A percentile compares a stretch with the other conserved stretches of the same genome.
Conservation (phyloP, 2,113 vertebrate species). For the Lagenorhynchus albirostris region DNA sequence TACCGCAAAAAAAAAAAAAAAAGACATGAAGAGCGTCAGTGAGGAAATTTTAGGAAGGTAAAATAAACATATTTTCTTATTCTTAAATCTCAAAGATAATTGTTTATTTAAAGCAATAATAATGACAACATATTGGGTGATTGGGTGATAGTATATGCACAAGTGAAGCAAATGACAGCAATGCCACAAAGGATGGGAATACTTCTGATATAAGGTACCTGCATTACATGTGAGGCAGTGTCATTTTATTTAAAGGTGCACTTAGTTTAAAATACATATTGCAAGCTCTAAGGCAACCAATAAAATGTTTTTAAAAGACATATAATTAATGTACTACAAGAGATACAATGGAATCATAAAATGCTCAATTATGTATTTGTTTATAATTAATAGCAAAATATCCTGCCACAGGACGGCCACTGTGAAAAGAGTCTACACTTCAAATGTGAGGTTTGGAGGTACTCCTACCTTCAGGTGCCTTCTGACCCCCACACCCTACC, state of each 20-base stretch:
- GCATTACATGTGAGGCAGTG: not conserved
- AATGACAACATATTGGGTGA: not conserved
- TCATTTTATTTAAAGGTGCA: not conserved
- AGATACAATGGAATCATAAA: not conserved
- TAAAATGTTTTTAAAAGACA: not conserved
- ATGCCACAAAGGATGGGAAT: not conserved
- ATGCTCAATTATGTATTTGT: not conserved
- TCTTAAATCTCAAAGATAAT: not conserved
- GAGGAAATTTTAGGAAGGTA: not conserved
- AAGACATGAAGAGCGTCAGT: not conserved
- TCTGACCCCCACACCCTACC: no score
- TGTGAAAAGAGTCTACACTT: no score
- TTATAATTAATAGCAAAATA: no score
- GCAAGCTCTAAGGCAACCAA: not conserved
- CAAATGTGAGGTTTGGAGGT: no score
- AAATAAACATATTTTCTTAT: not conserved
- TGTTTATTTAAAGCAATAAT: not conserved
- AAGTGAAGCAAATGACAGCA: not conserved
- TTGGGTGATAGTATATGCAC: not conserved
- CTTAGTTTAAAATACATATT: not conserved
- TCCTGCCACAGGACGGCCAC: no score
- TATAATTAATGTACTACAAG: not conserved
- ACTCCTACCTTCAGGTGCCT: no score
- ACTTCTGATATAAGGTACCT: not conserved
- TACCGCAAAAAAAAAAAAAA: no score